Conservation (phyloP, 2,888 invertebrate species). For the Helicoverpa assulta region DNA sequence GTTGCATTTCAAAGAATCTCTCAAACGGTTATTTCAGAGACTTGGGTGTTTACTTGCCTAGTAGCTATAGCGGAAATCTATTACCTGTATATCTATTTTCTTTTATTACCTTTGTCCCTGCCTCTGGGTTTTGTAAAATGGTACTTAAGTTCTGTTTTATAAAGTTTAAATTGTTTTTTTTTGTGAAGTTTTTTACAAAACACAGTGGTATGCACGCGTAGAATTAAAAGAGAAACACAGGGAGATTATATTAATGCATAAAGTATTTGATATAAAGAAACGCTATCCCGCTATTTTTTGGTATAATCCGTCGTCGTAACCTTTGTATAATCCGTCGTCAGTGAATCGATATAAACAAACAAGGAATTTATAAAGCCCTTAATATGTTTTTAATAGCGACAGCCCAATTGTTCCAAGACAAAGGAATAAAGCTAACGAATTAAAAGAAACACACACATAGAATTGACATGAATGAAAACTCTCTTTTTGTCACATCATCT, state of each 20-base stretch:
- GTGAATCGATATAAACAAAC: no score
- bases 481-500: no score
- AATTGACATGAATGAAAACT: no score
- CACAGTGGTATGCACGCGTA: slow-evolving; percentile 87
- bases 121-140: slow-evolving; percentile 82
- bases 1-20: slow-evolving; percentile 86
- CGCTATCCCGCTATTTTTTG: slow-evolving; percentile 49
- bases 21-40: slow-evolving; percentile 67
- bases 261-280: slow-evolving; percentile 49
- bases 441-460: no score
- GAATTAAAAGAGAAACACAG: slow-evolving; percentile 78
- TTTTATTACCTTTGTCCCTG: slow-evolving; percentile 81
- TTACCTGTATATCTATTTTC: slow-evolving; percentile 78
- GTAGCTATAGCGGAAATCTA: slow-evolving; percentile 89
- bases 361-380: no score
- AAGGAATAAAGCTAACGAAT: no score
- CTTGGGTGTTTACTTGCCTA: slow-evolving; percentile 88
- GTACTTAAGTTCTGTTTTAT: not conserved
- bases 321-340: no score
- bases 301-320: no score
- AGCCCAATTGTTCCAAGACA: no score
- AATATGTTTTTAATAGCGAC: no score
- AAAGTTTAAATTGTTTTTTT: slow-evolving; percentile 4
- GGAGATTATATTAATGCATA: slow-evolving; percentile 69
- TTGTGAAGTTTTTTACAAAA: slow-evolving; percentile 71